Percentiles rank a stretch among this genome's conserved stretches.
These are phyloP conservation scores for Cinclus cinclus DNA, from an alignment of 2,113 vertebrate species.

Conservation along the genomic window DNA sequence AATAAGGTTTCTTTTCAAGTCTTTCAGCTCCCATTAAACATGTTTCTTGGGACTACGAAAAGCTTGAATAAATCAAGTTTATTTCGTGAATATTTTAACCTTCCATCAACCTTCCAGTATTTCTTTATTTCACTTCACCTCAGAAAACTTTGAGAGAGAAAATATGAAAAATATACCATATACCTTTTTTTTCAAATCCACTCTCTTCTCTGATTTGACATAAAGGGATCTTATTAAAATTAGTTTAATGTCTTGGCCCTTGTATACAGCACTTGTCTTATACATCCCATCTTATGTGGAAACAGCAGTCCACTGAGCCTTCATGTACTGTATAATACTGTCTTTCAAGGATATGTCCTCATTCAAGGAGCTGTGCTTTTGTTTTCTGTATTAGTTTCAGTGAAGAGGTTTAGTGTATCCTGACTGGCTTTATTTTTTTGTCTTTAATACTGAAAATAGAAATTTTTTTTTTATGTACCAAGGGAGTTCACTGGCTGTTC, in stretches of 20 bases:
- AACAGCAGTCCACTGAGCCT: not conserved
- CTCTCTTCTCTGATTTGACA: not conserved
- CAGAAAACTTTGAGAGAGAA: not conserved
- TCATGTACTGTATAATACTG: not conserved
- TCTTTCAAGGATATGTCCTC: not conserved
- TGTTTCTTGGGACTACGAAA: slow-evolving; percentile 54
- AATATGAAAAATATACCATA: not conserved
- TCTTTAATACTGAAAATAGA: not conserved
- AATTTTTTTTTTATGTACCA: slow-evolving; percentile 4
- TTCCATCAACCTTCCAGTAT: slow-evolving; percentile 49
- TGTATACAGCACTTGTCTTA: not conserved
- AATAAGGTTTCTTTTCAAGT: slow-evolving; percentile 41
- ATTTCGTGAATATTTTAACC: slow-evolving; percentile 56
- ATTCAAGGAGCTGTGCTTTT: not conserved
- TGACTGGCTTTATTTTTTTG: not conserved
- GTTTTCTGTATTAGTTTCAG: not conserved
- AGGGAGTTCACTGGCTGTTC: not conserved
- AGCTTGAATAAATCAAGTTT: slow-evolving; percentile 65
- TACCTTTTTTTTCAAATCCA: not conserved
- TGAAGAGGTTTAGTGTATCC: not conserved
- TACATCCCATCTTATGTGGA: not conserved
- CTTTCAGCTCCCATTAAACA: slow-evolving; percentile 51
- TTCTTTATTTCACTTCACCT: slow-evolving; percentile 36
- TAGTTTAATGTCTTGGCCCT: not conserved
- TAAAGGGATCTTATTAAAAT: not conserved